Evolutionary conservation across 2,113 vertebrate species (phyloP), one percentile per base, ranked within the genome.

Genomic region (Numenius arquata): DNA sequence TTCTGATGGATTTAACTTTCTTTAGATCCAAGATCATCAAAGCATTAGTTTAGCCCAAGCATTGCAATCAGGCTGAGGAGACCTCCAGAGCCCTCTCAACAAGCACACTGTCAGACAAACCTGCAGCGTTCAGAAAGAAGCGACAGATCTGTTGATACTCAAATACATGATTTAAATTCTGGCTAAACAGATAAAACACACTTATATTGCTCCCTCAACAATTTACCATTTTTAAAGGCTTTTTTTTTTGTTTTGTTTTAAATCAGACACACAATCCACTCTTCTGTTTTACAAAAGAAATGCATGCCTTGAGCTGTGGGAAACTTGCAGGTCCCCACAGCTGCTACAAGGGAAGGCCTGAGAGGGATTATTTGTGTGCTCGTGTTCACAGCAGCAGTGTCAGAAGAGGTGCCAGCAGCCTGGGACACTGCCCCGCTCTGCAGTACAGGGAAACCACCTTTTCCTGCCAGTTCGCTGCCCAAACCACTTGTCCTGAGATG

Each of bases 291-390:
- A 10, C 23, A 4, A 5, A 11, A 22, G 29, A 11, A 8, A 2
- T 0, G 32, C 89, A 2, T 1, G 17, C 6, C 5, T 2, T 0
- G 2, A 3, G 59, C 48, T 3, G 63, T 0, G 79, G 38, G 59
- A 25, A 41, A 11, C 10, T 0, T 0, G 43, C 17, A 10, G 65
- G 5, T 26, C 3, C 4, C 62, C 1, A 8, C 78, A 36, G 90
- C 55, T 17, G 71, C 73, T 2, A 4, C 52, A 1, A 0, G 38
- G 0, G 20, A 6, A 75, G 90, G 71, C 78, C 67, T 2, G 20
- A 12, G 27, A 23, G 27, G n/a, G 40, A 23, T 0, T 4, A 12
- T 1, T 0, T 0, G 34, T 1, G 30, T 0, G 8, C 19, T 0
- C 5, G 22, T 6, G 43, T 0, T 15, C 45, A 1, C 2, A 9